These are phyloP conservation scores for Mastomys coucha DNA, from an alignment of 2,113 vertebrate genomes.

Conservation along the genomic window DNA sequence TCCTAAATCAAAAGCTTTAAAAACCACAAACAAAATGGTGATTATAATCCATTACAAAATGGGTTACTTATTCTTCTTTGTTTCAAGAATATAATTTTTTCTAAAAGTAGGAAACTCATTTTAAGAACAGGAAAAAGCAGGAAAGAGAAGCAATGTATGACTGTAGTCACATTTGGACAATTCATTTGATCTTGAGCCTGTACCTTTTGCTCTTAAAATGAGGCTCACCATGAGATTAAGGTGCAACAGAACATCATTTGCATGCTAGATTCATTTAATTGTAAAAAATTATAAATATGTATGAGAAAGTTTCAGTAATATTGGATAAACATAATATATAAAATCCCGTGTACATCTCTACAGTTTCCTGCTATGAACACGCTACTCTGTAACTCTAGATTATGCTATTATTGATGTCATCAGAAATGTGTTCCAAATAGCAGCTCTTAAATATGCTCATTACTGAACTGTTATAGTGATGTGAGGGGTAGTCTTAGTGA, in stretches of 20 bases:
- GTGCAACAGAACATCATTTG: fast-evolving
- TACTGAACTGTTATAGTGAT: not conserved
- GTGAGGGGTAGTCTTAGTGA: not conserved
- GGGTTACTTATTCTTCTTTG: not conserved
- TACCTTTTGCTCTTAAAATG: not conserved
- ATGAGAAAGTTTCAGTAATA: not conserved
- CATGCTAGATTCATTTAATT: not conserved
- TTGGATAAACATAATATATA: not conserved
- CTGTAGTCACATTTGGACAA: not conserved
- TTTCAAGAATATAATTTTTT: not conserved
- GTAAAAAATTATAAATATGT: not conserved
- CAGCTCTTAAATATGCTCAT: not conserved
- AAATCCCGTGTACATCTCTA: not conserved
- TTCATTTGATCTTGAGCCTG: not conserved
- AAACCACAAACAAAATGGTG: not conserved
- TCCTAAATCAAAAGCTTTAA: not conserved
- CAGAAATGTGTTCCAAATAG: not conserved
- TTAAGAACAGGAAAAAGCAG: not conserved
- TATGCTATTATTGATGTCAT: not conserved
- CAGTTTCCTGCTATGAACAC: no score
- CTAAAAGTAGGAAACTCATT: not conserved
- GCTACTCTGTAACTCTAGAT: not conserved
- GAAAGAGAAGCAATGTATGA: not conserved
- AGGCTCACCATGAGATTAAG: not conserved
- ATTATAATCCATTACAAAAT: not conserved